Evolutionary conservation across 2,797 vertebrate species (phyloP).

Genomic region (Liparis tanakae): DNA sequence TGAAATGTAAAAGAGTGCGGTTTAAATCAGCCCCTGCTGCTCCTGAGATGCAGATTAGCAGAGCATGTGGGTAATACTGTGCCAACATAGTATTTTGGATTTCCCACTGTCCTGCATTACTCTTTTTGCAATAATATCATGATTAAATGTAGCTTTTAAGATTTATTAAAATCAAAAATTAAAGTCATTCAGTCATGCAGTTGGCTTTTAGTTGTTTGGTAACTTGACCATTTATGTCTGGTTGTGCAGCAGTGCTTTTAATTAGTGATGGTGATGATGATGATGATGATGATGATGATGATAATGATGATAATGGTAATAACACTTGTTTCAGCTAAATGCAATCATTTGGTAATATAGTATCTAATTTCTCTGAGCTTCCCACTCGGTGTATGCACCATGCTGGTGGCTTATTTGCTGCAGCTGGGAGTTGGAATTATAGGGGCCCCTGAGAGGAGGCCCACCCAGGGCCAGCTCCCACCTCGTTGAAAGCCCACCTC

Average conservation of each 20-base stretch:
- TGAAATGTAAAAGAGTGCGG: conserved; percentile 37
- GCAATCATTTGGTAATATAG: conserved; percentile 55
- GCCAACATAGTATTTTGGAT: conserved; percentile 11
- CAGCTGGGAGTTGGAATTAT: conserved; percentile 75
- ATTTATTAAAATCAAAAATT: conserved; percentile 5
- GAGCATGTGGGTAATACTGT: conserved; percentile 11
- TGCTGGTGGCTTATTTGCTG: conserved; percentile 66
- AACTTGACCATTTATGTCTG: conserved; percentile 25
- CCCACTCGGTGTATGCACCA: conserved; percentile 46
- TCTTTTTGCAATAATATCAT: conserved; percentile 12
- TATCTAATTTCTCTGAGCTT: conserved; percentile 61
- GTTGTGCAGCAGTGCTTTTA: conserved; percentile 42
- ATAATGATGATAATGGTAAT: conserved; percentile 38
- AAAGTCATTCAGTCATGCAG: conserved; percentile 6
- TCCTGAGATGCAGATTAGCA: conserved; percentile 15
- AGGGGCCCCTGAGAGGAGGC: conserved; percentile 70
- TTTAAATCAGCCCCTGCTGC: too few relatives aligned
- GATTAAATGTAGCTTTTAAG: conserved; percentile 6
- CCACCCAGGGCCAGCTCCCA: conserved; percentile 71
- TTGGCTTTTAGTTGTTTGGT: conserved; percentile 8
- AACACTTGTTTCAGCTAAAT: conserved; percentile 60
- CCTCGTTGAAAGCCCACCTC: conserved; percentile 60
- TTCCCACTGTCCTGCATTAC: conserved; percentile 15
- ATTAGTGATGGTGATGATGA: conserved; percentile 26
- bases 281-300: not conserved